A percentile compares a stretch with the other conserved stretches of the same genome.
Conservation (phyloP, 1,140 invertebrate genomes). For the Dendroctonus ponderosae region DNA sequence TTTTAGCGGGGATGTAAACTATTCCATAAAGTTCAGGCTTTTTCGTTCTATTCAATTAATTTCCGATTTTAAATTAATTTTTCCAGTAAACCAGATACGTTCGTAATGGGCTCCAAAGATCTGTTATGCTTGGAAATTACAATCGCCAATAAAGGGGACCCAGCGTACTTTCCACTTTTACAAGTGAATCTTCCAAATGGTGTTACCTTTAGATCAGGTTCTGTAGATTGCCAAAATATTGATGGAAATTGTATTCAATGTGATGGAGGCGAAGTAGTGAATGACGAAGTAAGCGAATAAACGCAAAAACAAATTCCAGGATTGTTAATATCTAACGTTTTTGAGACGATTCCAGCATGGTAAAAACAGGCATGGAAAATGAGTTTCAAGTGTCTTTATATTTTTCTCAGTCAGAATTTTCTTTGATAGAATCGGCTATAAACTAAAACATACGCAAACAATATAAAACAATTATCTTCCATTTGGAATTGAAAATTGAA, state of each 20-base stretch:
- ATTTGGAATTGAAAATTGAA: too few species aligned
- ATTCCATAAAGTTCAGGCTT: not conserved
- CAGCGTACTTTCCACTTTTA: constrained; percentile 48
- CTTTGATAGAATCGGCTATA: too few species aligned
- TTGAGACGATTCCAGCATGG: too few species aligned
- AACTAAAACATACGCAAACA: too few species aligned
- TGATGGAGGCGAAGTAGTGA: constrained; percentile 5
- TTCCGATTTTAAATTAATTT: not conserved
- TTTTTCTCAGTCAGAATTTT: too few species aligned
- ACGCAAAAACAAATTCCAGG: not conserved
- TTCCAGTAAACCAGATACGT: constrained; percentile 39
- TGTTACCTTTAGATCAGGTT: constrained; percentile 42
- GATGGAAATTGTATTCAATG: constrained; percentile 1
- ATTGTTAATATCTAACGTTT: not conserved
- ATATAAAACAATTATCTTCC: too few species aligned
- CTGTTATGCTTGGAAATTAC: constrained; percentile 42
- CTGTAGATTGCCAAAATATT: constrained; percentile 4
- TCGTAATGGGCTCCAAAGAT: constrained; percentile 48
- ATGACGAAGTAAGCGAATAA: constrained; percentile 6
- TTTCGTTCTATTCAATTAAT: not conserved
- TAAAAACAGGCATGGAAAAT: too few species aligned
- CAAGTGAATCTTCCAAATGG: constrained; percentile 42
- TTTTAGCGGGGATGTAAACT: too few species aligned
- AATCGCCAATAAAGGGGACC: constrained; percentile 48
- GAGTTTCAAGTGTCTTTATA: too few species aligned